Evolutionary conservation across 2,888 invertebrate genomes (phyloP).

Genomic region (Euclidia mi): DNA sequence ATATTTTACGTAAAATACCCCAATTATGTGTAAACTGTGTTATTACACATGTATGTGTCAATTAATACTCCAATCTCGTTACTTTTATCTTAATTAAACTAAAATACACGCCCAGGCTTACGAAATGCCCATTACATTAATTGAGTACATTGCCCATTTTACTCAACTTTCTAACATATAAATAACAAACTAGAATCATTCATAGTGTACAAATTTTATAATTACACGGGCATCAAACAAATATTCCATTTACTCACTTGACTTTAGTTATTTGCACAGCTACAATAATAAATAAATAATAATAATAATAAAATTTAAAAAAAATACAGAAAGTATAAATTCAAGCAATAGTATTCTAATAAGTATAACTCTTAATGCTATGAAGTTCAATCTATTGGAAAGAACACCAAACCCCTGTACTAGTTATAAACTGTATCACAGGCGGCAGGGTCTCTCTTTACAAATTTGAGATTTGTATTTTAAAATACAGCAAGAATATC

Average conservation of each 20-base stretch:
- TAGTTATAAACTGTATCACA: too few species aligned
- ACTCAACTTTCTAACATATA: constrained; percentile 47
- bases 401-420: too few species aligned
- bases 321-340: too few species aligned
- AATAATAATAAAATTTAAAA: too few species aligned
- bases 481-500: too few species aligned
- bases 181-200: constrained; percentile 39
- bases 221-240: constrained; percentile 34
- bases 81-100: constrained; percentile 19
- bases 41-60: constrained; percentile 3
- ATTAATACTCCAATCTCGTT: not conserved
- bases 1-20: not conserved
- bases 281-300: too few species aligned
- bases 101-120: constrained; percentile 20
- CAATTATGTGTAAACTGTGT: not conserved
- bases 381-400: too few species aligned
- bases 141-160: constrained; percentile 45
- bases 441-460: too few species aligned
- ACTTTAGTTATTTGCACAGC: constrained; percentile 34
- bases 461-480: too few species aligned
- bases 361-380: too few species aligned
- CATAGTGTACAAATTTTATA: constrained; percentile 38
- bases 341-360: too few species aligned
- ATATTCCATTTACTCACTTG: constrained; percentile 40
- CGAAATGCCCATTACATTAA: constrained; percentile 37